phyloP scores from a whole-genome alignment of 2,113 vertebrate species.

The Ophiodon elongatus region DNA sequence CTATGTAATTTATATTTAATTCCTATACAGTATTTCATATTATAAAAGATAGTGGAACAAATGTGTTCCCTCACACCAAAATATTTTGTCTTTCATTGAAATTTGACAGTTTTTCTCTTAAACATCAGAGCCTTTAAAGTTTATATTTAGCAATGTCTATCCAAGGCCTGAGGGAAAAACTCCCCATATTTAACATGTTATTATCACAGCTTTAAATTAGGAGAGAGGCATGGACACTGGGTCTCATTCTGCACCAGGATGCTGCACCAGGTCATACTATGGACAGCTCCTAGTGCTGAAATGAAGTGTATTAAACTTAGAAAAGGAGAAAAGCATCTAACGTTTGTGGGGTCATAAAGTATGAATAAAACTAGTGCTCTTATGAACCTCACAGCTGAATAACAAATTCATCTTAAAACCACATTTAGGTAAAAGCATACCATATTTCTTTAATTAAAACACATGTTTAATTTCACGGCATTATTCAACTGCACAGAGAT shows the following conservation, averaged over 20 bases:
- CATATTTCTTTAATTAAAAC: background rate
- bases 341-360: background rate
- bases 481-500: background rate
- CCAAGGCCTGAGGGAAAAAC: background rate
- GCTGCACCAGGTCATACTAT: background rate
- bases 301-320: background rate
- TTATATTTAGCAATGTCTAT: background rate
- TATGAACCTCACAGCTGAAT: background rate
- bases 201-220: background rate
- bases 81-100: background rate
- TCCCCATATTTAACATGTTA: background rate
- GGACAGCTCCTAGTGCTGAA: slow-evolving; percentile 44
- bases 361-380: background rate
- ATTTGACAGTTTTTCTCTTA: background rate
- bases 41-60: background rate
- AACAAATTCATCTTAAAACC: background rate
- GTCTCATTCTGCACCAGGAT: background rate
- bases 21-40: background rate
- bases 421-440: background rate
- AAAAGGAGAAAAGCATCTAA: background rate
- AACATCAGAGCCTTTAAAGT: background rate
- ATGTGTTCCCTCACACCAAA: background rate
- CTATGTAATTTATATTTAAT: background rate
- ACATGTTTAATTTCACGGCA: background rate
- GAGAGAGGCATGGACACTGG: background rate